A percentile compares a stretch with the other conserved stretches of the same genome.
These are phyloP conservation scores for Meloidogyne chitwoodi DNA, from an alignment of 1,140 invertebrate species.

Conservation along the genomic window DNA sequence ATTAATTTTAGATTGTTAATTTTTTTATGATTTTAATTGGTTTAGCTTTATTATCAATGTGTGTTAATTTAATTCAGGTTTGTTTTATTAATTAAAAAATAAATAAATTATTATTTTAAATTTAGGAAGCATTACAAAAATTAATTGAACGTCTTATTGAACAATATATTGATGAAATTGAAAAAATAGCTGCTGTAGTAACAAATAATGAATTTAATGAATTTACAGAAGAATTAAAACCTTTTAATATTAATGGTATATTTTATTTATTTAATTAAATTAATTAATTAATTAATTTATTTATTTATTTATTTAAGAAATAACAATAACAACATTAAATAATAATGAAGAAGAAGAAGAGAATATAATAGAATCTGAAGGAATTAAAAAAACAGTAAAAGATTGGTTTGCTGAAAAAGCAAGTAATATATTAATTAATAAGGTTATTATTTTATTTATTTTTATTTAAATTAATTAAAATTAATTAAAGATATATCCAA, in stretches of 20 bases:
- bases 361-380: background rate
- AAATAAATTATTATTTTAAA: constrained; percentile 6
- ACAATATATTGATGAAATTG: constrained; percentile 55
- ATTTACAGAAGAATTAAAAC: constrained; percentile 41
- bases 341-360: too few species aligned
- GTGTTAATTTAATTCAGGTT: constrained; percentile 55
- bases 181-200: constrained; percentile 56
- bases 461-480: background rate
- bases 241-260: constrained; percentile 52
- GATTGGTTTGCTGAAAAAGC: constrained; percentile 51
- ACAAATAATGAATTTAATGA: constrained; percentile 34
- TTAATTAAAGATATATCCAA: constrained; percentile 9
- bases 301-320: too few species aligned
- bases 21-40: constrained; percentile 57
- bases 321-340: background rate
- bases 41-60: constrained; percentile 59
- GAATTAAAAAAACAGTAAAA: constrained; percentile 31
- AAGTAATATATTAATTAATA: constrained; percentile 24
- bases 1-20: constrained; percentile 39
- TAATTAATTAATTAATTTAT: background rate
- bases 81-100: background rate
- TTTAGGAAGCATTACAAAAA: constrained; percentile 38
- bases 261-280: too few species aligned
- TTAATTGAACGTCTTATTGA: constrained; percentile 48
- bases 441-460: background rate